Evolutionary conservation across 2,113 vertebrate genomes (phyloP), one percentile per base, ranked within the genome.

Genomic region (Otolemur garnettii): DNA sequence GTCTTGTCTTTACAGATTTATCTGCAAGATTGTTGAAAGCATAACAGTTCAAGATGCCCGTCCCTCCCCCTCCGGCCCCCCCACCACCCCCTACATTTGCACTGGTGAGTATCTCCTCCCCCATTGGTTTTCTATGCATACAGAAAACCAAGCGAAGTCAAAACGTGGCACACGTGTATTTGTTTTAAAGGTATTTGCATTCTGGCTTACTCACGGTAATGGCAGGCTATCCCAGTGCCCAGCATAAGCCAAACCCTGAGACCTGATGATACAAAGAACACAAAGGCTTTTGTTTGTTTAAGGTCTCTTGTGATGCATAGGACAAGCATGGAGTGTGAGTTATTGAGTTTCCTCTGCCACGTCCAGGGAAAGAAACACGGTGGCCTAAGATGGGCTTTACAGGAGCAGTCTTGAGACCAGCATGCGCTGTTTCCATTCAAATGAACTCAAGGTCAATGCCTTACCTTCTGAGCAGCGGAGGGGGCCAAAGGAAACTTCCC

Each of bases 1-100:
- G 45, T 87, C 86, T 94, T 95, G n/a, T 97, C n/a, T 91, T 97
- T 53, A 87, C 97, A 99, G 99, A 95, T 97, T 98, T 98, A 94
- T 97, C 92, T 94, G 93, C 80, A 90, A 96, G 90, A 97, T 94
- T 96, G 90, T 97, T 97, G 92, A 92, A 90, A 97, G 81, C 94
- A 69, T 96, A 97, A 98, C 95, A 86, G 69, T 97, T 93, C 98
- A 99, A 98, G 98, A 99, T 99, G 99, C 99, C 99, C 0, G 99
- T 99, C 75, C 99, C 99, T 53, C 99, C 99, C 4, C 99, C 98
- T 21, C 99, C 99, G 1, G 98, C 98, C 12, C 99, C 99, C 0
- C 99, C 99, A 1, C 99, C 99, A 0, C 99, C 99, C 2, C 99
- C 99, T 64, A 99, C 99, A 1, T 96, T 99, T 66, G 69, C 98